Conservation (phyloP, 1,140 invertebrate genomes). For the Brachionus asplanchnoidis region DNA sequence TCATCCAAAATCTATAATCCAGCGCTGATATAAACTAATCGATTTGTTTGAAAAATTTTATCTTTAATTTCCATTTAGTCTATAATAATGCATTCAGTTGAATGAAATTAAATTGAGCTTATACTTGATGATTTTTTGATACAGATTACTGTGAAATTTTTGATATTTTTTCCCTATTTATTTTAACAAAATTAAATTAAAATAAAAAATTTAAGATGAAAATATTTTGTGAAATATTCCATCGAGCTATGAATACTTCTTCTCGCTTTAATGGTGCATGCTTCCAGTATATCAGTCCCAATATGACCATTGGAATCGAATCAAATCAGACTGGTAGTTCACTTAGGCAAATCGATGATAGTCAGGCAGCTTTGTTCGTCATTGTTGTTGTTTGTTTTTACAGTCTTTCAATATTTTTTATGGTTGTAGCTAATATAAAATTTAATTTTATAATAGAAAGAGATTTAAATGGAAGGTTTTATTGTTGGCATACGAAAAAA, state of each 20-base stretch:
- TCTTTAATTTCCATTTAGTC: background rate
- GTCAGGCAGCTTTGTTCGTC: background rate
- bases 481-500: background rate
- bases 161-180: too few relatives aligned
- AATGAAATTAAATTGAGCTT: background rate
- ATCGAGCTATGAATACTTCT: background rate
- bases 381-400: constrained; percentile 38
- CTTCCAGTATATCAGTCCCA: background rate
- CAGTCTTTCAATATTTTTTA: constrained; percentile 31
- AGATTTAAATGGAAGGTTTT: background rate
- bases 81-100: background rate
- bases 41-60: background rate
- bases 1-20: background rate
- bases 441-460: constrained; percentile 2
- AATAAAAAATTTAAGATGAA: constrained; percentile 10
- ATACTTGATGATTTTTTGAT: background rate
- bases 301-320: background rate
- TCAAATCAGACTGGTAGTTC: background rate
- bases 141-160: background rate
- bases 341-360: background rate
- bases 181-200: background rate
- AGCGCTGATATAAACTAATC: background rate
- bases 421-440: background rate
- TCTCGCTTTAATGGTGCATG: background rate
- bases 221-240: constrained; percentile 31